A percentile compares a stretch with the other conserved stretches of the same genome.
Conservation (phyloP, 1,140 invertebrate species). For the Acromyrmex heyeri region DNA sequence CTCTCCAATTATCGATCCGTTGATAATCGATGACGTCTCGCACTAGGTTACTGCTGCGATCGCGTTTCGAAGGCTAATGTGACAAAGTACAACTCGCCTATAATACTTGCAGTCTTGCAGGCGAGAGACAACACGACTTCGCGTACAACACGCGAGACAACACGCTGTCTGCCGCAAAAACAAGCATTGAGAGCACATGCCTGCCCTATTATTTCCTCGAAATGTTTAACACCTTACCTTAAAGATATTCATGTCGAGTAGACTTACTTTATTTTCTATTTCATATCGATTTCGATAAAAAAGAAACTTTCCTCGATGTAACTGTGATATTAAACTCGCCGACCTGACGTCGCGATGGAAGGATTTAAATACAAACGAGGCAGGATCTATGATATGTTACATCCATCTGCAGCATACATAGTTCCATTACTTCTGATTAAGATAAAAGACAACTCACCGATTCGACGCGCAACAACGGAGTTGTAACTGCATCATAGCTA, state of each 20-base stretch:
- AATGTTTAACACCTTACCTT: neutral
- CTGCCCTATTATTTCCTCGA: neutral
- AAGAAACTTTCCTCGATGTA: neutral
- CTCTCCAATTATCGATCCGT: constrained; percentile 24
- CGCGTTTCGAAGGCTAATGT: constrained; percentile 9
- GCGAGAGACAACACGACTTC: neutral
- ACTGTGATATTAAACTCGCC: neutral
- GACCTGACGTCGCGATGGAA: neutral
- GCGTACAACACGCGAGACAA: neutral
- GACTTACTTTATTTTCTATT: neutral
- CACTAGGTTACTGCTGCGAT: neutral
- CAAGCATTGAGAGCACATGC: neutral
- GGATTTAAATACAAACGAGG: neutral
- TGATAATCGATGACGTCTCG: constrained; percentile 30
- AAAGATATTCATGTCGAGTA: neutral
- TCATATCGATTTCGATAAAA: neutral
- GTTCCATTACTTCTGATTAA: constrained; percentile 1
- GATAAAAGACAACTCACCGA: constrained; percentile 18
- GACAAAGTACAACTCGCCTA: neutral
- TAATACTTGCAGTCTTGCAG: neutral
- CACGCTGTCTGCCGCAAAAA: neutral
- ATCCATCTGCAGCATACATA: neutral
- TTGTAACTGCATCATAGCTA: neutral
- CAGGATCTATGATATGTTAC: neutral
- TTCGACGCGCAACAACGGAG: neutral